Evolutionary conservation across 1,140 invertebrate genomes (phyloP).

Genomic region (Bombyx mandarina): DNA sequence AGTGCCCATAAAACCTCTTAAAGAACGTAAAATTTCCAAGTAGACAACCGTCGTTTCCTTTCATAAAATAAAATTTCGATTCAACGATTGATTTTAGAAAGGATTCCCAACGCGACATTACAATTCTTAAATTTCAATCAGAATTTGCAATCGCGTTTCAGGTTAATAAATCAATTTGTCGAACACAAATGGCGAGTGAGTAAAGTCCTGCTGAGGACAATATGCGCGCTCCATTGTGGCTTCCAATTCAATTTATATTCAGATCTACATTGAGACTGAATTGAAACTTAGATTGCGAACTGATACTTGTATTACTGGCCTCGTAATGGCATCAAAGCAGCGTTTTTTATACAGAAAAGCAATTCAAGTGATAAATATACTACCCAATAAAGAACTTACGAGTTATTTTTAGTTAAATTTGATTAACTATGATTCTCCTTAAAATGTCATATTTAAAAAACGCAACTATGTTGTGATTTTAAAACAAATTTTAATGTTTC

Average conservation of each 20-base stretch:
- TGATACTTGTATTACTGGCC: too few species aligned
- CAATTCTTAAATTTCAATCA: too few species aligned
- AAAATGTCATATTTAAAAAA: too few species aligned
- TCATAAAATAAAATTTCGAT: not conserved
- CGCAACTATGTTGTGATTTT: not conserved
- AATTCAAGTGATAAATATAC: too few species aligned
- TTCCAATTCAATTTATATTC: slow-evolving; percentile 35
- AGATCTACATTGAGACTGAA: slow-evolving; percentile 29
- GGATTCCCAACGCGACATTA: not conserved
- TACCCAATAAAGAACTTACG: too few species aligned
- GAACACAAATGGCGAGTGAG: slow-evolving; percentile 18
- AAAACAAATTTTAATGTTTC: not conserved
- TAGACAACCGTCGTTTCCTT: too few species aligned
- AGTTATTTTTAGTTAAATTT: too few species aligned
- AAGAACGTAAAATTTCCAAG: too few species aligned
- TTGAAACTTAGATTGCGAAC: slow-evolving; percentile 29
- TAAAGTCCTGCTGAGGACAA: slow-evolving; percentile 25
- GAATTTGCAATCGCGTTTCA: slow-evolving; percentile 14
- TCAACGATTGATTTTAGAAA: not conserved
- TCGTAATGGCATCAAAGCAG: too few species aligned
- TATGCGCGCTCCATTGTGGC: slow-evolving; percentile 28
- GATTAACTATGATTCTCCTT: too few species aligned
- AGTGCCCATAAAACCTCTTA: too few species aligned
- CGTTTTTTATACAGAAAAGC: too few species aligned
- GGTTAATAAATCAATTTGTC: slow-evolving; percentile 34